These are phyloP conservation scores for Pilophorus perplexus DNA, from an alignment of 2,888 invertebrate species.

Conservation along the genomic window DNA sequence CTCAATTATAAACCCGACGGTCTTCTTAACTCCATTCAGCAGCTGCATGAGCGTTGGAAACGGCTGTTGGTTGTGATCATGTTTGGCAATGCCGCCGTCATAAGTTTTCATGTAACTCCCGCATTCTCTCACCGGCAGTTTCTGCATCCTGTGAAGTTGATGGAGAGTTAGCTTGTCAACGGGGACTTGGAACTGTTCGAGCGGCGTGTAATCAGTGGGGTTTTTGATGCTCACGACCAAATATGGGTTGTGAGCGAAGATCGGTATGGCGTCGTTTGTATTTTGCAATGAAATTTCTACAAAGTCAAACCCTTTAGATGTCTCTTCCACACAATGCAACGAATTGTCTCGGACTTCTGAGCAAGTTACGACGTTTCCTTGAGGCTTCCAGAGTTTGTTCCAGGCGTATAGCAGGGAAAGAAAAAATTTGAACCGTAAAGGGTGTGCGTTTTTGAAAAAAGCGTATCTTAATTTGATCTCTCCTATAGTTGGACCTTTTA, in stretches of 20 bases:
- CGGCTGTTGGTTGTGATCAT: not conserved
- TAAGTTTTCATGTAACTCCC: constrained; percentile 3
- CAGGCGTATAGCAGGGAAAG: not conserved
- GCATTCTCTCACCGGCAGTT: not conserved
- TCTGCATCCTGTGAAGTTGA: constrained; percentile 12
- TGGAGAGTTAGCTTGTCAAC: constrained; percentile 2
- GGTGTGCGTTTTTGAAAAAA: not conserved
- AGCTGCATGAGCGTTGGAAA: constrained; percentile 26
- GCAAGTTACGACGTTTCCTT: not conserved
- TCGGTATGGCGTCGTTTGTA: constrained; percentile 15
- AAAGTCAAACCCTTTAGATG: not conserved
- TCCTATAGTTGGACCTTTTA: not conserved
- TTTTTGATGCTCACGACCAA: constrained; percentile 12
- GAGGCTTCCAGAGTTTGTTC: not conserved
- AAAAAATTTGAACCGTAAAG: not conserved
- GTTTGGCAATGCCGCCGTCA: not conserved
- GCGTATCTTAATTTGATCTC: constrained; percentile 8
- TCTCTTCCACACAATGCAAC: not conserved
- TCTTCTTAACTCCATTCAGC: constrained; percentile 9
- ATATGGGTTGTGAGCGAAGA: constrained; percentile 26
- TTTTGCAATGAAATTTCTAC: constrained; percentile 12
- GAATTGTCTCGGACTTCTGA: constrained; percentile 14
- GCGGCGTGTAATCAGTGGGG: not conserved
- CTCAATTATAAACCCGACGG: constrained; percentile 21
- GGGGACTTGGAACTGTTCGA: constrained; percentile 15